These are phyloP conservation scores for Anas georgica DNA, from an alignment of 2,797 vertebrate genomes.

Conservation along the genomic window DNA sequence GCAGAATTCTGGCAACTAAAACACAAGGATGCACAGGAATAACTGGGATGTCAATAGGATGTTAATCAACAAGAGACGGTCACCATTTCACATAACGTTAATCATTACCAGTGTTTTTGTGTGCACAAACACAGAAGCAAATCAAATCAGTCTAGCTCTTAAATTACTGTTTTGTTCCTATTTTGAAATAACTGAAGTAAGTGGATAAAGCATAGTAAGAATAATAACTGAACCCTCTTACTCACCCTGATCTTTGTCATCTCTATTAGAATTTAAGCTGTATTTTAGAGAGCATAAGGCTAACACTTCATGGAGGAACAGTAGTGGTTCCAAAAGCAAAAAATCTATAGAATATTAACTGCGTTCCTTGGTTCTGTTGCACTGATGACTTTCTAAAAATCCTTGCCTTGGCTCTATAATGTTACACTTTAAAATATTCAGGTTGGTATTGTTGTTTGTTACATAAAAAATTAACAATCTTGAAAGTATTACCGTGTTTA, in stretches of 20 bases:
- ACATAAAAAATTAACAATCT: slow-evolving; percentile 74
- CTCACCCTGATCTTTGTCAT: neutral
- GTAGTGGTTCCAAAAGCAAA: neutral
- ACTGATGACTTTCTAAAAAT: slow-evolving; percentile 22
- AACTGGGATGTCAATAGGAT: neutral
- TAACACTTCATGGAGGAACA: neutral
- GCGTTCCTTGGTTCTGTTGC: neutral
- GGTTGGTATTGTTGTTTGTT: slow-evolving; percentile 62
- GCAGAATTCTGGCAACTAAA: neutral
- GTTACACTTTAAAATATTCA: slow-evolving; percentile 68
- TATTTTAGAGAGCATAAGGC: neutral
- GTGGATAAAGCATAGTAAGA: neutral
- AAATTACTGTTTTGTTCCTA: neutral
- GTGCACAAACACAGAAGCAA: neutral
- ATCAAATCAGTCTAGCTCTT: neutral
- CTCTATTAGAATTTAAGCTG: neutral
- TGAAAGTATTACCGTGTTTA: slow-evolving; percentile 72
- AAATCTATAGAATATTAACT: neutral
- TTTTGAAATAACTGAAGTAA: neutral
- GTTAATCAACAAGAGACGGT: neutral
- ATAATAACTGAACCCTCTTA: neutral
- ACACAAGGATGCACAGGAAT: neutral
- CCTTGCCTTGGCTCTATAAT: slow-evolving; percentile 24
- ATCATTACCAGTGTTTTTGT: neutral
- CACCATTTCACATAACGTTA: neutral